Conservation (phyloP, 37 sponge, comb jelly and placozoan species). For the Diacarnus erythraeanus region DNA sequence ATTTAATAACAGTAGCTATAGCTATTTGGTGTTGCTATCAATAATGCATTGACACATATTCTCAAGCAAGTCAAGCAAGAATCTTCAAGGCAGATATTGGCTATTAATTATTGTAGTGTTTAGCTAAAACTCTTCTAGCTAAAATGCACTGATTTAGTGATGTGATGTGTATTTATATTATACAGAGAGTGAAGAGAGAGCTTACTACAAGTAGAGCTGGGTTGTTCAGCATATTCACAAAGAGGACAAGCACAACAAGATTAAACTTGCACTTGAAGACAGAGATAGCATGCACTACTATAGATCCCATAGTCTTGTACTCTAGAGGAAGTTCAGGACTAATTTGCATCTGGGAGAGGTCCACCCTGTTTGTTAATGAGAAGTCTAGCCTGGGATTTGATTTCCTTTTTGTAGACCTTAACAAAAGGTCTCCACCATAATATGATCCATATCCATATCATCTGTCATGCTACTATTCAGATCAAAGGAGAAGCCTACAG, state of each 20-base stretch:
- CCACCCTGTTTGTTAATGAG: slow-evolving; percentile 52
- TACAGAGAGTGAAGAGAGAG: no score
- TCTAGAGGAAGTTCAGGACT: slow-evolving; percentile 17
- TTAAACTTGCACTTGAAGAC: slow-evolving; percentile 9
- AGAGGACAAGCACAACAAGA: slow-evolving; percentile 27
- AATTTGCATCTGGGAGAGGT: slow-evolving; percentile 23
- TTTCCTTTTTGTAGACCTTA: slow-evolving; percentile 15
- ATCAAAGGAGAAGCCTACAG: slow-evolving; percentile 1
- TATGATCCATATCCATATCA: neutral
- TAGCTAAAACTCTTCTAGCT: no score
- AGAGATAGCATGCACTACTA: slow-evolving; percentile 57
- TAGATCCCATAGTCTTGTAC: slow-evolving; percentile 17
- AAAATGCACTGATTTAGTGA: no score
- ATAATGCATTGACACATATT: no score
- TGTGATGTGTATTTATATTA: no score
- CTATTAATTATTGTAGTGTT: no score
- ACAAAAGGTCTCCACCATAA: neutral
- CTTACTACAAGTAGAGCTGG: slow-evolving; percentile 45
- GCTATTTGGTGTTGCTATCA: no score
- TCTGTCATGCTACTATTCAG: neutral
- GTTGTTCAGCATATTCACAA: slow-evolving; percentile 46
- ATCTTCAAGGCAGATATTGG: no score
- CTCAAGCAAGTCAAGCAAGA: no score
- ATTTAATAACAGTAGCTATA: no score
- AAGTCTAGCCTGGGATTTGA: slow-evolving; percentile 34